Conservation (phyloP, 2,888 invertebrate species). For the Spilarctia lutea region DNA sequence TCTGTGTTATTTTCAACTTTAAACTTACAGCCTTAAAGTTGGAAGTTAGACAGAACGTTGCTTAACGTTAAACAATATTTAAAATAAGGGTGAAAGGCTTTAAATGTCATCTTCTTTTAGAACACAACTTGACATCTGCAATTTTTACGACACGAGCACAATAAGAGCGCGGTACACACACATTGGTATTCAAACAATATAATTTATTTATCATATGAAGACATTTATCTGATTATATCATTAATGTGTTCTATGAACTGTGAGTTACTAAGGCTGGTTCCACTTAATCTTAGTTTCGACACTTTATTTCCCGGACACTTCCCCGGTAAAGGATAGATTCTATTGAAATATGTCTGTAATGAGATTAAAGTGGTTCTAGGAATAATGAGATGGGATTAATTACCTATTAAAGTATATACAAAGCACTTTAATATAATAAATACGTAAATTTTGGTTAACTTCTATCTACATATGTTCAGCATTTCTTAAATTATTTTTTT, state of each 20-base stretch:
- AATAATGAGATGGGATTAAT: constrained; percentile 12
- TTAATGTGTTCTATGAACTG: constrained; percentile 14
- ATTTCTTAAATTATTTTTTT: too few species aligned
- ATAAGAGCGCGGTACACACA: constrained; percentile 20
- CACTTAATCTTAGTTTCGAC: constrained; percentile 18
- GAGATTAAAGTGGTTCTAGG: constrained; percentile 7
- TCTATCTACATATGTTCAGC: too few species aligned
- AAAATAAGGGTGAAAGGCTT: too few species aligned
- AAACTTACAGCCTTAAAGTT: too few species aligned
- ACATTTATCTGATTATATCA: constrained; percentile 6
- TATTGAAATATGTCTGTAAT: constrained; percentile 10
- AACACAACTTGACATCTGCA: not conserved
- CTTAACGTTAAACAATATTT: too few species aligned
- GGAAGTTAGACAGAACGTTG: too few species aligned
- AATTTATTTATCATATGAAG: constrained; percentile 20
- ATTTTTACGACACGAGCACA: constrained; percentile 11
- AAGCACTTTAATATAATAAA: not conserved
- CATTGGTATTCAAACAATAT: constrained; percentile 16
- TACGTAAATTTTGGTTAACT: not conserved
- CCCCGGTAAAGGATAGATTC: not conserved
- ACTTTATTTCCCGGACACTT: not conserved
- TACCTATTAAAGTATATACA: not conserved
- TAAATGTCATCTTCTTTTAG: not conserved
- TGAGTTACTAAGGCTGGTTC: constrained; percentile 6
- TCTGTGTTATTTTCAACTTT: too few species aligned